Percentiles rank a stretch among this genome's conserved stretches.
Conservation (phyloP, 2,113 vertebrate genomes). For the Atherinomorus stipes region DNA sequence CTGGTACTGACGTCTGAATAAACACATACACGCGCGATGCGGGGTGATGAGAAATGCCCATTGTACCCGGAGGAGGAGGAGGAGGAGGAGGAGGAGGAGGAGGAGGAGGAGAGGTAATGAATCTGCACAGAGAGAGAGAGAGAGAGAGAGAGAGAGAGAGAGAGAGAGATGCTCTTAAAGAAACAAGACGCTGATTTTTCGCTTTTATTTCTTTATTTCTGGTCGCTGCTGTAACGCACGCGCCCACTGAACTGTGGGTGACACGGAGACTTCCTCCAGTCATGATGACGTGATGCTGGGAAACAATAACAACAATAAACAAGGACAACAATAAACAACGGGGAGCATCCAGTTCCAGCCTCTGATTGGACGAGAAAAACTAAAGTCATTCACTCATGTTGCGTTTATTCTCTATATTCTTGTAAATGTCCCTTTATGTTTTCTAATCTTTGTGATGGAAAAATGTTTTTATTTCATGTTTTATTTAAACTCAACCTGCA, state of each 20-base stretch:
- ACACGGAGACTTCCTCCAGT: conserved; percentile 43
- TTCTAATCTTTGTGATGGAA: no score
- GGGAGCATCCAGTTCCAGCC: neutral
- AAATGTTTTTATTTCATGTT: no score
- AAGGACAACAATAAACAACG: conserved; percentile 38
- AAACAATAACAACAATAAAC: conserved; percentile 11
- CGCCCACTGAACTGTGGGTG: conserved; percentile 7
- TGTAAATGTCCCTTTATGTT: no score
- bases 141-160: conserved; percentile 88
- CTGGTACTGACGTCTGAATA: conserved; percentile 98
- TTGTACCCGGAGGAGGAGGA: conserved; percentile 84
- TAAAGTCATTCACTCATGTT: no score
- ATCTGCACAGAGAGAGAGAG: conserved; percentile 89
- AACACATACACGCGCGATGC: conserved; percentile 78
- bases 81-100: conserved; percentile 21
- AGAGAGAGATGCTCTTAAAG: conserved; percentile 93
- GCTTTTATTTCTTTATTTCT: conserved; percentile 32
- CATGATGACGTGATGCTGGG: conserved; percentile 34
- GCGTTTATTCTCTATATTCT: no score
- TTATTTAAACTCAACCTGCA: no score
- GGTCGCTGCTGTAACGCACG: conserved; percentile 52
- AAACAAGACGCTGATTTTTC: conserved; percentile 84
- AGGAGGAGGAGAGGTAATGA: conserved; percentile 87
- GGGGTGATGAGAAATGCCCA: conserved; percentile 94
- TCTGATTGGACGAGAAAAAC: no score